Evolutionary conservation across 2,797 vertebrate genomes (phyloP).

Genomic region (Mormyrops boulengeri): DNA sequence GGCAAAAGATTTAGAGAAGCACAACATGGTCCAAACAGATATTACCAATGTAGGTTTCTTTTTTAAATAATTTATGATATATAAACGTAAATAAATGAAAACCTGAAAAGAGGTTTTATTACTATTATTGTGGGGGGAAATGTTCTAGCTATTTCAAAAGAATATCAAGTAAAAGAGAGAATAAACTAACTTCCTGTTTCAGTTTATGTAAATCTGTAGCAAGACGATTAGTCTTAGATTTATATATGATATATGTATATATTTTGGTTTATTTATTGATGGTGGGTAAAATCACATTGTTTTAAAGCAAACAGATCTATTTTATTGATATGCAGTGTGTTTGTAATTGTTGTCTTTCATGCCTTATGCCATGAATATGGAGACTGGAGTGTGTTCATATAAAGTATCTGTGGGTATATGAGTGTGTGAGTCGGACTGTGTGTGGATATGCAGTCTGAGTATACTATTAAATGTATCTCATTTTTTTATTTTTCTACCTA

Average conservation of each 20-base stretch:
- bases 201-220: constrained; percentile 33
- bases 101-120: constrained; percentile 10
- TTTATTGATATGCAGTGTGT: constrained; percentile 47
- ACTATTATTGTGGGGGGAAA: constrained; percentile 30
- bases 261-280: constrained; percentile 38
- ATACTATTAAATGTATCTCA: constrained; percentile 34
- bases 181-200: constrained; percentile 26
- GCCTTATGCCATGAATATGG: constrained; percentile 32
- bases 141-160: constrained; percentile 36
- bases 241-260: constrained; percentile 35
- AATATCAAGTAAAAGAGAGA: constrained; percentile 28
- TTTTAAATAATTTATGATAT: constrained; percentile 44
- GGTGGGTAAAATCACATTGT: constrained; percentile 32
- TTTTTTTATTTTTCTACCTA: constrained; percentile 34
- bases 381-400: constrained; percentile 28
- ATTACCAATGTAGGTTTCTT: constrained; percentile 29
- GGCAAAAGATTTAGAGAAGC: constrained; percentile 31
- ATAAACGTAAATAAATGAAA: constrained; percentile 24
- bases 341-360: constrained; percentile 24
- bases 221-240: constrained; percentile 38
- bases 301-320: constrained; percentile 32
- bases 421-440: constrained; percentile 14
- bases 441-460: constrained; percentile 38
- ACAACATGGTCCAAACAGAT: constrained; percentile 32
- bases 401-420: constrained; percentile 9